Evolutionary conservation across 2,888 invertebrate genomes (phyloP).

Genomic region (Leistus spinibarbis): DNA sequence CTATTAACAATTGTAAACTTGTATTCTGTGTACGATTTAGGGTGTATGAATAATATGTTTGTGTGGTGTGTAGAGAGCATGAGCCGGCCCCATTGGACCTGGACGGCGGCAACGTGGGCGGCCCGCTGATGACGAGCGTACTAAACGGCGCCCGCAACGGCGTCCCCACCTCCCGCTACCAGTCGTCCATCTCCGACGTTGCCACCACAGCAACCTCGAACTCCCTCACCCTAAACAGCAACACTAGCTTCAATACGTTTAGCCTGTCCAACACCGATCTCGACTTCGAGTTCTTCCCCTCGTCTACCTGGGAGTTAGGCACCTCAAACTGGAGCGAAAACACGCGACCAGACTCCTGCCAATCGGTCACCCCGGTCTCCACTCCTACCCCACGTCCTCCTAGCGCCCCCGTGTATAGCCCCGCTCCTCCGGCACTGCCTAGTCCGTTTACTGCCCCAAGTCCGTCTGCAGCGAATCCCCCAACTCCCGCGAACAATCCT

Average conservation of each 20-base stretch:
- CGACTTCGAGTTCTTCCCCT: constrained; percentile 61
- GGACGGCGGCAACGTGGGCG: constrained; percentile 63
- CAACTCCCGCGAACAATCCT: constrained; percentile 54
- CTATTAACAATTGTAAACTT: neutral
- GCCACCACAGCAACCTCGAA: constrained; percentile 29
- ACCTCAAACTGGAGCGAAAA: constrained; percentile 50
- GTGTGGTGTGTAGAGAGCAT: constrained; percentile 24
- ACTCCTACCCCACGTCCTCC: constrained; percentile 67
- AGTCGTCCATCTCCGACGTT: constrained; percentile 42
- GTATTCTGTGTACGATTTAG: neutral
- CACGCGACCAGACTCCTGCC: constrained; percentile 67
- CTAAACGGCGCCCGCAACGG: constrained; percentile 64
- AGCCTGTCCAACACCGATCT: constrained; percentile 57
- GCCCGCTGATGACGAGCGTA: constrained; percentile 75
- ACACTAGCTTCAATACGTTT: constrained; percentile 45
- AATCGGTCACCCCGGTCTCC: constrained; percentile 66
- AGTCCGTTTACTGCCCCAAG: constrained; percentile 61
- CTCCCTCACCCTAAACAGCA: constrained; percentile 24
- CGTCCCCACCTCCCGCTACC: constrained; percentile 52
- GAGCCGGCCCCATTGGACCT: constrained; percentile 49
- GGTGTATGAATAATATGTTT: neutral
- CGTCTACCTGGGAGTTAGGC: constrained; percentile 67
- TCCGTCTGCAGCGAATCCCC: constrained; percentile 56
- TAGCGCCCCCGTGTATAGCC: constrained; percentile 58
- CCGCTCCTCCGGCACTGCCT: constrained; percentile 50